phyloP scores from a whole-genome alignment of 2,888 invertebrate species.

The Caenorhabditis macrosperma region DNA sequence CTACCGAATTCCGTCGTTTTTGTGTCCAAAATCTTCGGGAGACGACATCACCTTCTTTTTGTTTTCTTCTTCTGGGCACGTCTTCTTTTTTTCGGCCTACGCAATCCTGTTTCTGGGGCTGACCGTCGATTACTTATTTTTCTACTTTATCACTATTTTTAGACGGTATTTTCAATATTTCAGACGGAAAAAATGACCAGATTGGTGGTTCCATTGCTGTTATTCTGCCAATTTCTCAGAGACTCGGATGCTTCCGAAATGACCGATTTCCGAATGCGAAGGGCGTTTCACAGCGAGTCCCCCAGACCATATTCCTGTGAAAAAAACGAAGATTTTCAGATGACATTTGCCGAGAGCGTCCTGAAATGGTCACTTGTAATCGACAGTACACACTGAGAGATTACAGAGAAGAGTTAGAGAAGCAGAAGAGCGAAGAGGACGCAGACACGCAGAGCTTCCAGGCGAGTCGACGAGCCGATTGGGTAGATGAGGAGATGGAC shows the following conservation, averaged over 20 bases:
- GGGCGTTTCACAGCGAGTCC: conserved; percentile 48
- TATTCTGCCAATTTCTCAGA: not conserved
- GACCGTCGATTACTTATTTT: too few relatives aligned
- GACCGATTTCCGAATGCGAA: conserved; percentile 35
- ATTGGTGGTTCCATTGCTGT: not conserved
- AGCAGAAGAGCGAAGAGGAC: conserved; percentile 10
- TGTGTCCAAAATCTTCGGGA: conserved; percentile 16
- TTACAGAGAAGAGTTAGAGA: conserved; percentile 34
- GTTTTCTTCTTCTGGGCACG: not conserved
- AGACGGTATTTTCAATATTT: not conserved
- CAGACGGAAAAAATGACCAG: not conserved
- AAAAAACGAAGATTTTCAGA: too few relatives aligned
- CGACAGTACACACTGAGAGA: conserved; percentile 37
- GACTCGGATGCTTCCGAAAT: conserved; percentile 18
- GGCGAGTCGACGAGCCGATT: conserved; percentile 47
- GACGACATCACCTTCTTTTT: conserved; percentile 15
- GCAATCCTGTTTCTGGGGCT: conserved; percentile 1
- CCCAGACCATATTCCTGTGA: not conserved
- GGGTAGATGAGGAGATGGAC: conserved; percentile 55
- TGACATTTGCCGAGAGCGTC: conserved; percentile 32
- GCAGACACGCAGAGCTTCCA: conserved; percentile 10
- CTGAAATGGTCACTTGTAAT: conserved; percentile 24
- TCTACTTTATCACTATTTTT: too few relatives aligned
- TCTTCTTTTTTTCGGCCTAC: not conserved
- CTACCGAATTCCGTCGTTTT: conserved; percentile 7